Evolutionary conservation across 1,140 invertebrate species (phyloP), one percentile per base, ranked within the genome.

Genomic region (Drosophila ercepeae): DNA sequence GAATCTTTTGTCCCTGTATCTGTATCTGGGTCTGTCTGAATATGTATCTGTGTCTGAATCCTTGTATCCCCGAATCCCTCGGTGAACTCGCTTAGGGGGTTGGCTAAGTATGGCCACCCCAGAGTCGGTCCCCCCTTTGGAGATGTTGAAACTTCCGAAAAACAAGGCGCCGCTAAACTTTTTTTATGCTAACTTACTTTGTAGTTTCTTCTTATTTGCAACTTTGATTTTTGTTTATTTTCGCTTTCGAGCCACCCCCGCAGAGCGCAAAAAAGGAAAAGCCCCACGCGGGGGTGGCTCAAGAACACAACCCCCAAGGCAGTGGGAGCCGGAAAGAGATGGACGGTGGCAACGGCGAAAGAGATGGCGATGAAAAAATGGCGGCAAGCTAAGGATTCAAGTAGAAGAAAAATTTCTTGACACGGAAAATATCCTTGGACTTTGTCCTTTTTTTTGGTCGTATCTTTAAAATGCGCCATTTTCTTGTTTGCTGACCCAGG

Each of bases 181-280:
- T 72, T 70, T 72, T 88, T 88, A 82, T 88, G 83, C 76, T 88
- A 88, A 88, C 82, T 88, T 88, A 88, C 82, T 88, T 88, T 88
- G 82, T 88, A 88, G 82, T 88, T 88, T 88, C 82, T 88, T 88
- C 82, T 82, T 88, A 88, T 88, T 88, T 88, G 82, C 82, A 88
- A 88, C 82, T 88, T 88, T 88, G 82, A 88, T 88, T 88, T 88
- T 88, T 88, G 82, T 88, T 88, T 88, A 88, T 88, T 88, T 88
- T 88, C 76, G 82, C 77, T 64, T 53, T 39, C 74, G 65, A 71
- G 59, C 69, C 46, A 59, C 67, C 53, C 72, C 50, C 48, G 11
- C 25, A 39, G 55, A 27, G 34, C 32, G 8, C n/a, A 27, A 25
- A 41, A 51, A 36, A 46, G 2, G 46, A 39, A 53, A 58, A 54